Evolutionary conservation across 1,140 invertebrate species (phyloP), one percentile per base, ranked within the genome.

Genomic region (Ladona fulva): DNA sequence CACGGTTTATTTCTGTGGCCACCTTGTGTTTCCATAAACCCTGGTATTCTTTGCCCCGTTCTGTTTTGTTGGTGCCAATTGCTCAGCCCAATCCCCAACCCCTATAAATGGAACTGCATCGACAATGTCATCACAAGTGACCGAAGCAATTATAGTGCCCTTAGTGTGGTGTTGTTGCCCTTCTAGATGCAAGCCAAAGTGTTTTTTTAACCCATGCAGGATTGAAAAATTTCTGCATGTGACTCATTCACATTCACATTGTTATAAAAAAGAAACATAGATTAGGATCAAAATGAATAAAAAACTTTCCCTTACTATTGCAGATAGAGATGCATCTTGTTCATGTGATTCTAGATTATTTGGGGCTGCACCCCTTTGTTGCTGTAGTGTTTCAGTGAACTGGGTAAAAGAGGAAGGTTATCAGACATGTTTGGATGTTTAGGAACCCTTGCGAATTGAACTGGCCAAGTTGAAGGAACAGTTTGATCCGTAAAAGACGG

Each of bases 121-220:
- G n/a, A 66, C 52, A 66, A 22, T 22, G 52, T 66, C 52, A 66
- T 66, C 52, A 19, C 52, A 22, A 66, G 52, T 66, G 52, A 66
- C 52, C 14, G 52, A 66, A 66, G 52, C 52, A 66, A 66, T 22
- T 12, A 66, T 66, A 66, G 87, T 88, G 87, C 87, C 86, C 87
- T 88, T 87, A 75, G 79, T 83, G 82, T 86, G 86, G 85, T 86
- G 83, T 85, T 87, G 25, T 76, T 37, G 75, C 75, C 86, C 84
- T 81, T 82, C 80, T 78, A 81, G 82, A 83, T 82, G 85, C 83
- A 84, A 86, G 84, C 85, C 85, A 87, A 87, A 87, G 85, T 86
- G 83, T 87, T 86, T 85, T 79, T 78, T 76, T 25, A 78, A 84
- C 82, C 83, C 80, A 85, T 81, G 83, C 82, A 78, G 73, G 74